Evolutionary conservation across 2,113 vertebrate species (phyloP).

Genomic region (Hydrolagus affinis): DNA sequence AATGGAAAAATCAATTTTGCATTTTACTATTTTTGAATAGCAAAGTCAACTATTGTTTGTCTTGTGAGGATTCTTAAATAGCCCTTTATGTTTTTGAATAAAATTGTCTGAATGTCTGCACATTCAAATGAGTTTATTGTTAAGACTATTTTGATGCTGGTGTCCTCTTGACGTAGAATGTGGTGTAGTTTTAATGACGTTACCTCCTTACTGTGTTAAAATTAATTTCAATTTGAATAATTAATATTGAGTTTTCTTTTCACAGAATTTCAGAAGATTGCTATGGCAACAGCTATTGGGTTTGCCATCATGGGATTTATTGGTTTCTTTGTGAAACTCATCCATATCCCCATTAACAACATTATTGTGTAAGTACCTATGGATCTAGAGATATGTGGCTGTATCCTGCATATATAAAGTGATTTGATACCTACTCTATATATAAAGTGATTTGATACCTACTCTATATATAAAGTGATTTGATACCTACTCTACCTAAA

Average conservation of each 20-base stretch:
- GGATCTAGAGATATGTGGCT: background rate
- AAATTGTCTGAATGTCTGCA: no score
- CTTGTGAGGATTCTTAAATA: no score
- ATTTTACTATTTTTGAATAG: no score
- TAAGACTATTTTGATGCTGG: background rate
- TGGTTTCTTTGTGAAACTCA: conserved; percentile 95
- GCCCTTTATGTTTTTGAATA: no score
- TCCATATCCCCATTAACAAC: conserved; percentile 98
- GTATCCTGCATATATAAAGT: background rate
- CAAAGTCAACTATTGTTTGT: no score
- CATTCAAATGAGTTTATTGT: background rate
- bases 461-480: no score
- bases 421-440: background rate
- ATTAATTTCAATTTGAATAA: background rate
- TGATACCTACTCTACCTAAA: no score
- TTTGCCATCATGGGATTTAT: conserved; percentile 99
- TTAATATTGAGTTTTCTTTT: conserved; percentile 9
- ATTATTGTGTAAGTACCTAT: conserved; percentile 92
- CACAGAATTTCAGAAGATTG: conserved; percentile 97
- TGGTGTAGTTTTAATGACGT: background rate
- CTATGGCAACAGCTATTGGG: conserved; percentile 95
- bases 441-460: no score
- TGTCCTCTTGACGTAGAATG: background rate
- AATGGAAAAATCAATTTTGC: no score
- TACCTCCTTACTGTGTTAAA: background rate